These are phyloP conservation scores for Chinchilla lanigera DNA, from an alignment of 2,113 vertebrate species.

Conservation along the genomic window DNA sequence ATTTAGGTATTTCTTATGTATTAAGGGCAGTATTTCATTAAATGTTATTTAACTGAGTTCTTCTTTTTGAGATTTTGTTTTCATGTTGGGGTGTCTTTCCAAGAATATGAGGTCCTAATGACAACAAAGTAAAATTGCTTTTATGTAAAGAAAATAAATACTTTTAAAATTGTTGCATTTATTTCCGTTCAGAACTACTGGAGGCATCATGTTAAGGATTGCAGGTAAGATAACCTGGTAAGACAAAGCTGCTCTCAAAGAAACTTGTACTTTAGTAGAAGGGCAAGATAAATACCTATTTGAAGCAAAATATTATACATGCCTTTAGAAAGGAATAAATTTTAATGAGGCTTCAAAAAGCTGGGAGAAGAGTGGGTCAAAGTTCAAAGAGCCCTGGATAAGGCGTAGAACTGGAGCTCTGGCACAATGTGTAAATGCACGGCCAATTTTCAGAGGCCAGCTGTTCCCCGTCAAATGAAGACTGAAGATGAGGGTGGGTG, in stretches of 20 bases:
- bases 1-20: not conserved
- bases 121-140: constrained; percentile 40
- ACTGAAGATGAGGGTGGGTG: not conserved
- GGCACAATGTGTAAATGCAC: constrained; percentile 54
- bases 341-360: constrained; percentile 71
- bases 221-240: not conserved
- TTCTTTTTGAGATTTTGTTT: constrained; percentile 48
- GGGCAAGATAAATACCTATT: constrained; percentile 29
- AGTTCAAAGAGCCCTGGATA: constrained; percentile 71
- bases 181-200: constrained; percentile 26
- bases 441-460: constrained; percentile 76
- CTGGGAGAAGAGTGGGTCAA: constrained; percentile 66
- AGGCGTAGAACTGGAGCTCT: not conserved
- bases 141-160: constrained; percentile 59
- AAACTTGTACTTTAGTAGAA: constrained; percentile 32
- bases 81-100: not conserved
- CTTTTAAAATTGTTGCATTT: constrained; percentile 39
- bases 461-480: constrained; percentile 76
- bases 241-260: constrained; percentile 23
- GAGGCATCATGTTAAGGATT: not conserved
- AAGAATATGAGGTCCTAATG: constrained; percentile 13
- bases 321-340: constrained; percentile 75
- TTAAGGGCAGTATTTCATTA: constrained; percentile 41
- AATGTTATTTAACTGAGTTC: constrained; percentile 51
- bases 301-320: constrained; percentile 62